Evolutionary conservation across 2,797 vertebrate species (phyloP), one percentile per base, ranked within the genome.

Genomic region (Taeniopygia guttata): DNA sequence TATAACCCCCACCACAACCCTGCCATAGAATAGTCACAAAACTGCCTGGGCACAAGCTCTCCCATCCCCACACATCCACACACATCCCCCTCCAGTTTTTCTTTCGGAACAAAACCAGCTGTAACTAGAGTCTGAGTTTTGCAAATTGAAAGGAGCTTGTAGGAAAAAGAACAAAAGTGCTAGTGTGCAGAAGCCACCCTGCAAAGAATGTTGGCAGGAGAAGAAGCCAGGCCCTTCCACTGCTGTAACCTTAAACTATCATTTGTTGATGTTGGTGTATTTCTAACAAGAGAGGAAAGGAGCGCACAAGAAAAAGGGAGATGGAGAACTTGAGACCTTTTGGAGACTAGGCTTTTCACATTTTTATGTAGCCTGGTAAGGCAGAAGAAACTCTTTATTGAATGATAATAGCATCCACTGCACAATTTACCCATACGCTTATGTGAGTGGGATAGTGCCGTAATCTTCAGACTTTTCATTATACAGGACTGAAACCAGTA

Each of bases 91-190:
- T 93, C 69, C 85, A 73, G 87, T 94, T 95, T 94, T 87, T 95
- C 83, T 93, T 89, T 87, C 27, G 9, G 70, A 92, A 92, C 92
- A 96, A 97, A 96, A 91, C 78, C 91, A 94, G 66, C 84, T 90
- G 90, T 96, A 96, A 96, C 86, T 90, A 87, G 93, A 95, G 91
- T 66, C 89, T 89, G 93, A 95, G 95, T 97, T 96, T 95, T 89
- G 52, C 82, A 94, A 95, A 79, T 68, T 87, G 95, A 95, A 85
- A 93, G 74, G 90, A 96, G 85, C 92, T 91, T 92, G 74, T 51
- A 68, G 92, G 49, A 74, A 92, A 83, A 94, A 96, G 87, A 97
- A 97, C 95, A 97, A 95, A 94, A 96, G 86, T 87, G 76, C 84
- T 80, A 88, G 83, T 96, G 90, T 95, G 92, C 91, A 89, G 85